These are phyloP conservation scores for Hippocampus zosterae DNA, from an alignment of 2,113 vertebrate species.

Conservation along the genomic window DNA sequence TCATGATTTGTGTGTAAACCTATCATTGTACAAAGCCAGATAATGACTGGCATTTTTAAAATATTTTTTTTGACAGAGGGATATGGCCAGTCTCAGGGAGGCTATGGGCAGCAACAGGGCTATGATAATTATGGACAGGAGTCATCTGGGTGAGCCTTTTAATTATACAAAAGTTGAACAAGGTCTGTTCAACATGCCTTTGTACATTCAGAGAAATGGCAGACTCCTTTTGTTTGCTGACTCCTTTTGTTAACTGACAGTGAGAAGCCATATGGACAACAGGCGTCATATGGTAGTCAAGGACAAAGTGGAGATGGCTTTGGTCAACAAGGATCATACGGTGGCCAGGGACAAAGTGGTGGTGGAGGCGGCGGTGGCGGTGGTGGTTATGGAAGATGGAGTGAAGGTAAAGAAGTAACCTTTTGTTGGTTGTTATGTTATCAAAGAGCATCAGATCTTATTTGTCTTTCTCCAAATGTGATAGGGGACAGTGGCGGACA, in stretches of 20 bases:
- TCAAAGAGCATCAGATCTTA: not conserved
- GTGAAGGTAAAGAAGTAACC: slow-evolving; percentile 53
- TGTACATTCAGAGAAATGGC: not conserved
- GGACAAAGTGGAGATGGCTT: slow-evolving; percentile 33
- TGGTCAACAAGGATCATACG: slow-evolving; percentile 54
- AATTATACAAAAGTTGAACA: not conserved
- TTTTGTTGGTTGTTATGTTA: not conserved
- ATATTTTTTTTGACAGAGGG: slow-evolving; percentile 32
- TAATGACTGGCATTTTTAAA: not conserved
- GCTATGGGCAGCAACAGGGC: slow-evolving; percentile 46
- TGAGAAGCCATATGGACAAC: slow-evolving; percentile 61
- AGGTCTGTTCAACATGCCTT: not conserved
- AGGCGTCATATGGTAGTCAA: slow-evolving; percentile 42
- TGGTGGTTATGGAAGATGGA: slow-evolving; percentile 61
- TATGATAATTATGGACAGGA: slow-evolving; percentile 68
- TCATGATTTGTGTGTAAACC: not conserved
- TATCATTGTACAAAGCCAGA: not conserved
- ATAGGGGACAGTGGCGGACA: slow-evolving; percentile 64
- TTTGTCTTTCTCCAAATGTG: not conserved
- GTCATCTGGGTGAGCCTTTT: slow-evolving; percentile 60
- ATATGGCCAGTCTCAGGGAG: slow-evolving; percentile 57
- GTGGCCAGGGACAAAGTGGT: slow-evolving; percentile 14
- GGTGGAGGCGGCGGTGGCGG: slow-evolving; percentile 6
- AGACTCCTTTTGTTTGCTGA: too few species aligned
- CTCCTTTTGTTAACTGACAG: slow-evolving; percentile 10